Evolutionary conservation across 2,797 vertebrate genomes (phyloP), one percentile per base, ranked within the genome.

Genomic region (Uromys caudimaculatus): DNA sequence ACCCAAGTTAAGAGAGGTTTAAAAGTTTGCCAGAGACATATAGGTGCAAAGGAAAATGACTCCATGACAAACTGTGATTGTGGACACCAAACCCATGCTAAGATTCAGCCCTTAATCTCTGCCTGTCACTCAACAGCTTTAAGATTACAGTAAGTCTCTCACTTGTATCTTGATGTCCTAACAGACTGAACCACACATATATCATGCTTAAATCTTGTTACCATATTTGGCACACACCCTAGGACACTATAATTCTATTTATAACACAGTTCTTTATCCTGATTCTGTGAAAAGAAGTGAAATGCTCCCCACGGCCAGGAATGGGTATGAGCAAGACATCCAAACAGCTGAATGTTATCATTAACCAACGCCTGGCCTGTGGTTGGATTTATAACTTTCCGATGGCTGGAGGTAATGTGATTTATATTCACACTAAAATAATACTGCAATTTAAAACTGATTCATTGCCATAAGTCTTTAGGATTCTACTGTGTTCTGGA

Each of bases 241-340:
- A 94, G 71, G 95, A 95, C 67, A 95, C 76, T 87, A 89, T 73
- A 95, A 75, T 89, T 67, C 95, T 95, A 97, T 95, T 93, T 94
- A 91, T 89, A 96, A 87, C 71, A 83, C 19, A 41, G 75, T 62
- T 92, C 76, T 94, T 93, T 93, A 96, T 47, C 60, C 94, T 95
- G 23, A 50, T 93, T 94, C 85, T 60, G 87, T 95, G 56, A 90
- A 95, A 90, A 93, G 60, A 93, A 93, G 73, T 93, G 76, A 62
- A 64, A 47, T 71, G 64, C 56, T 88, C 54, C 62, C 87, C 79
- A 76, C 21, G 35, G 91, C 85, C 97, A 97, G 47, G 67, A 93
- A 84, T 56, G 77, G 54, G 21, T 76, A 93, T 0, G 4, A 81
- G 85, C 41, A 89, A 47, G 23, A 71, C 41, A 24, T 94, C 60